Conservation (phyloP, 2,797 vertebrate species). For the Acridotheres tristis region DNA sequence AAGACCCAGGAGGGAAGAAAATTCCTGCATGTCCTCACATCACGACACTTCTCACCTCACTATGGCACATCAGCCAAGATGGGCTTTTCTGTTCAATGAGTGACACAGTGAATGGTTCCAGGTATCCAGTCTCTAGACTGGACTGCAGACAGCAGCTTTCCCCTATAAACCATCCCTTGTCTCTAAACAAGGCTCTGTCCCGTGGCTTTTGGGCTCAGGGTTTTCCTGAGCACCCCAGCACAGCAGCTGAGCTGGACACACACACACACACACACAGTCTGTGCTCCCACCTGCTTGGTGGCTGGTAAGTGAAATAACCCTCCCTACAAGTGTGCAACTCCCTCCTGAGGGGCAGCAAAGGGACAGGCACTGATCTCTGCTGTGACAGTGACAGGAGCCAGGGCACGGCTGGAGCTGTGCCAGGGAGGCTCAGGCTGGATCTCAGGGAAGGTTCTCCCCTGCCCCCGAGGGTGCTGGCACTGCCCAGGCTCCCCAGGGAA, state of each 20-base stretch:
- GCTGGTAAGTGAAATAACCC: background rate
- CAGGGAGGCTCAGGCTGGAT: rapidly evolving
- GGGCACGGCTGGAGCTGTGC: rapidly evolving
- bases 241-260: background rate
- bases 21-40: background rate
- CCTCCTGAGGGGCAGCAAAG: background rate
- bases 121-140: background rate
- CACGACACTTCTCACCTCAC: background rate
- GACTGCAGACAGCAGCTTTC: background rate
- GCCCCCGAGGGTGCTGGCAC: background rate
- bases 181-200: background rate
- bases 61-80: background rate
- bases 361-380: background rate
- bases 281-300: background rate
- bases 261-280: rapidly evolving
- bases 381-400: background rate
- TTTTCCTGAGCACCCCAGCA: background rate
- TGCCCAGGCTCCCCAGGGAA: background rate
- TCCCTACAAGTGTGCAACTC: background rate
- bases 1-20: background rate
- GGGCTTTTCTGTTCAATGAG: background rate
- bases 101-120: background rate
- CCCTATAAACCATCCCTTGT: background rate
- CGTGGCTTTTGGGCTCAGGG: background rate
- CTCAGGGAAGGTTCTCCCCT: background rate